phyloP scores from a whole-genome alignment of 2,113 vertebrate species.

The Malurus elegans region DNA sequence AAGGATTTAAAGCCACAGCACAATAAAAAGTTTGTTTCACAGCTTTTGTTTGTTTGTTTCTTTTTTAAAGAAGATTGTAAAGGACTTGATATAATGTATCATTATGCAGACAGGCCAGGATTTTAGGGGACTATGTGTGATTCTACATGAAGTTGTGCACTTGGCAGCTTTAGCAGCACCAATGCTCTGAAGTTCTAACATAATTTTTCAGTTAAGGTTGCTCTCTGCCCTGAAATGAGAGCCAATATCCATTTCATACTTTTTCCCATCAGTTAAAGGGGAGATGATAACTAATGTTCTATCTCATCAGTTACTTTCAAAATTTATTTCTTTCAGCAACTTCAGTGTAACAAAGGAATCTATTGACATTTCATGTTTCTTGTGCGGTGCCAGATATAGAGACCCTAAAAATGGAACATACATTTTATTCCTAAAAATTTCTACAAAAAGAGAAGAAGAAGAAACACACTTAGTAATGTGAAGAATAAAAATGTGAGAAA shows the following conservation, averaged over 20 bases:
- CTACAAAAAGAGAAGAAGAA: background rate
- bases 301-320: background rate
- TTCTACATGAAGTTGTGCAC: background rate
- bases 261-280: background rate
- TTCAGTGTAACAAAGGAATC: background rate
- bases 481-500: background rate
- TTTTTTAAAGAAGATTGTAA: background rate
- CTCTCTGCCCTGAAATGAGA: background rate
- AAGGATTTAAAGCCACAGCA: background rate
- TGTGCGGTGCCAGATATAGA: background rate
- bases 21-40: background rate
- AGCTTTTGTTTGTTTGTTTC: background rate
- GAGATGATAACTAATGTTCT: background rate
- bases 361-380: background rate
- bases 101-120: background rate
- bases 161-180: rapidly evolving
- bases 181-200: background rate
- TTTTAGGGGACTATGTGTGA: background rate
- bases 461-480: background rate
- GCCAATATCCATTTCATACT: background rate
- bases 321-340: background rate
- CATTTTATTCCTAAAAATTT: background rate
- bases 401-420: background rate
- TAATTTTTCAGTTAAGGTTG: background rate
- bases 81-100: background rate